Evolutionary conservation across 2,888 invertebrate species (phyloP), one percentile per base, ranked within the genome.

Genomic region (Eupithecia inturbata): DNA sequence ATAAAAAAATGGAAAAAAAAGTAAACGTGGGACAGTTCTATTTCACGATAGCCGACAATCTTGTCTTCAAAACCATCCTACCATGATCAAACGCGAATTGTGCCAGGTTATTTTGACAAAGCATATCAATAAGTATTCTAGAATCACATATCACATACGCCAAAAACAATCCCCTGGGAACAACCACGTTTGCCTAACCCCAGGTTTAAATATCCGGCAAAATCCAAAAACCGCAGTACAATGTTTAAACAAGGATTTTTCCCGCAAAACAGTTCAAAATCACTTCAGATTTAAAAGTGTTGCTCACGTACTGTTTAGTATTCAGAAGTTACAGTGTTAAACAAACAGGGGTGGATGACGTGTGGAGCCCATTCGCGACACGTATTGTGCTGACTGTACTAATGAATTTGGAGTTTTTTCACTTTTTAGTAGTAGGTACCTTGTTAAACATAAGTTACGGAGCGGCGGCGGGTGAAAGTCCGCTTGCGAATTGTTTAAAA

Each of bases 291-390:
- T 71, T 53, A 73, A 78, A 74, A 67, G 67, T 41, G 60, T 53
- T 14, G 67, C 69, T 60, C 80, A 79, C 80, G 79, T 79, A 70
- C 39, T 67, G 66, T 36, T 80, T 74, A 69, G 76, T 77, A 80
- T 80, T 80, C 80, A 73, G 73, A 78, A 63, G 74, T 62, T 12
- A 57, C 60, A 63, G 67, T 49, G 57, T 33, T 70, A 39, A 31
- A 49, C 77, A 77, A 80, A 80, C 75, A 79, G 73, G 80, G 77
- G 80, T 72, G 53, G 74, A 74, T 57, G 72, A 76, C 74, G 68
- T 77, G 77, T 75, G 79, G 33, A 33, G 62, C 71, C 71, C 70
- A 78, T 78, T 78, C 74, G 28, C 63, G 28, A 76, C 79, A 77
- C 77, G 75, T 75, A 71, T 57, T 57, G 26, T 57, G 57, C 57